Evolutionary conservation across 2,113 vertebrate genomes (phyloP).

Genomic region (Eupsittula cactorum): DNA sequence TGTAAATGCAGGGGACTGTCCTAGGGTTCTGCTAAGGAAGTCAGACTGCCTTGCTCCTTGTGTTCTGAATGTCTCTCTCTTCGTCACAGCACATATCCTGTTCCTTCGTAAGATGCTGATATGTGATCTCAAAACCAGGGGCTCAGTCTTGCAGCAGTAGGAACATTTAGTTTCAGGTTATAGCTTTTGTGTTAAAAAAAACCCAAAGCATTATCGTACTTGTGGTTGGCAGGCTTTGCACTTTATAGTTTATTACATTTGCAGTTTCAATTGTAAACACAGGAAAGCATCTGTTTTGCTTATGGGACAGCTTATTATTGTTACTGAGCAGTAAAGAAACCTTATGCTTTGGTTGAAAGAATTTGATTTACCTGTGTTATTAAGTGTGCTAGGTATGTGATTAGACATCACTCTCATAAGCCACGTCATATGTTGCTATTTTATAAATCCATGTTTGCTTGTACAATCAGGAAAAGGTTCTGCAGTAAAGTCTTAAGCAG

Average conservation of each 20-base stretch:
- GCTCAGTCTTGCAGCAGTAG: neutral
- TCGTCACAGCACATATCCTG: neutral
- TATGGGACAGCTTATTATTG: conserved; percentile 31
- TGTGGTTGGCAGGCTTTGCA: neutral
- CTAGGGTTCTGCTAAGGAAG: neutral
- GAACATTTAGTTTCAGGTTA: neutral
- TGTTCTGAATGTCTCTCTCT: neutral
- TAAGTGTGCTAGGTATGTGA: neutral
- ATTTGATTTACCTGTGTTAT: conserved; percentile 40
- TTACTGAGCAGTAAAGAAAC: conserved; percentile 31
- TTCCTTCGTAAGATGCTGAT: neutral
- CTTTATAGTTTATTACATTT: conserved; percentile 42
- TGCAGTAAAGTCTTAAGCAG: neutral
- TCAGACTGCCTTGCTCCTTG: neutral
- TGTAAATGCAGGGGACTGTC: neutral
- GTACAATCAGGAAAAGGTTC: neutral
- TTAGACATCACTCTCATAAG: conserved; percentile 3
- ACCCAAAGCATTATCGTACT: fast-evolving
- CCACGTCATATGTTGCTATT: neutral
- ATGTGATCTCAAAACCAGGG: neutral
- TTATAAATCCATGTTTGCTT: neutral
- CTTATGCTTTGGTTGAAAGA: conserved; percentile 24
- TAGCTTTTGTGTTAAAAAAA: conserved; percentile 22
- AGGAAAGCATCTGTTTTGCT: conserved; percentile 39
- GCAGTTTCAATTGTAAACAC: neutral